Percentiles rank a stretch among this genome's conserved stretches.
phyloP scores from a whole-genome alignment of 2,113 vertebrate genomes.

The Cyprinodon tularosa region DNA sequence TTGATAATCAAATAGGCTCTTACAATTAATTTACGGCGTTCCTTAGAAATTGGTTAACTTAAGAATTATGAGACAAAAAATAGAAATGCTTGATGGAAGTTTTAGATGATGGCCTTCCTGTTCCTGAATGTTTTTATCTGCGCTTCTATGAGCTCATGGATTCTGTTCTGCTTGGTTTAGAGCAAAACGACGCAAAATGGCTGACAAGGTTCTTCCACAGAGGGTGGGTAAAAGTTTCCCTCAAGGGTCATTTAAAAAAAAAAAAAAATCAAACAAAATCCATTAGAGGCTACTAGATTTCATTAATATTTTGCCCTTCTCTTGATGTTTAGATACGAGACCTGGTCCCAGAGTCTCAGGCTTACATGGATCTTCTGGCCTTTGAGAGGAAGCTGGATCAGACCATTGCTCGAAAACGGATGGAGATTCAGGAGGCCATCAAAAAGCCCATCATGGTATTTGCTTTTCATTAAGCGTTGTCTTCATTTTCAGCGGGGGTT shows the following conservation, averaged over 20 bases:
- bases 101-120: background rate
- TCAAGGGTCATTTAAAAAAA: background rate
- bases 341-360: constrained; percentile 97
- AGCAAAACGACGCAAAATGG: constrained; percentile 96
- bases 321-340: constrained; percentile 87
- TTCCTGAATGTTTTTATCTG: no score
- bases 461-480: background rate
- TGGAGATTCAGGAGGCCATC: constrained; percentile 99
- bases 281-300: background rate
- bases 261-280: background rate
- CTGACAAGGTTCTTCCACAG: constrained; percentile 97
- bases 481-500: background rate
- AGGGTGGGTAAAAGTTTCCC: constrained; percentile 82
- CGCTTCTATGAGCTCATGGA: background rate
- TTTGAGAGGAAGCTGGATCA: constrained; percentile 99
- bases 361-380: constrained; percentile 98
- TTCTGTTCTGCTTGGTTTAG: constrained; percentile 68
- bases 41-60: constrained; percentile 3
- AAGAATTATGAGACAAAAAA: constrained; percentile 12
- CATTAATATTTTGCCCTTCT: background rate
- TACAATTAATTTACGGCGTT: constrained; percentile 14
- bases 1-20: constrained; percentile 19
- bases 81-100: background rate
- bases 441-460: constrained; percentile 96
- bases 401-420: constrained; percentile 96